A percentile compares a stretch with the other conserved stretches of the same genome.
Conservation (phyloP, 1,140 invertebrate genomes). For the Brachionus paranguensis region DNA sequence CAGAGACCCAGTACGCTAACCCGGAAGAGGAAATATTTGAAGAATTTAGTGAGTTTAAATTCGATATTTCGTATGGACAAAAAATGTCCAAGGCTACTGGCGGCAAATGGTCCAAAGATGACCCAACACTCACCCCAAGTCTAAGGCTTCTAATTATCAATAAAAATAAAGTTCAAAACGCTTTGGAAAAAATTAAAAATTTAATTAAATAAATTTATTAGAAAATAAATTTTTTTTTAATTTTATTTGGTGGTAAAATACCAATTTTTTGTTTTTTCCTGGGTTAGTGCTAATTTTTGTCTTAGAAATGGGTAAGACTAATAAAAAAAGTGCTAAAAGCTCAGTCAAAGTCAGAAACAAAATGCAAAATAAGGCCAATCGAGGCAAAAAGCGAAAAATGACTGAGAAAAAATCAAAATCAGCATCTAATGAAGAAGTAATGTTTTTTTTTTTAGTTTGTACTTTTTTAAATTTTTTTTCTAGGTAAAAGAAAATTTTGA, state of each 20-base stretch:
- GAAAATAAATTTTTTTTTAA: background rate
- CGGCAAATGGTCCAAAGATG: constrained; percentile 29
- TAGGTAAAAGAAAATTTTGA: background rate
- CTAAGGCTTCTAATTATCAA: background rate
- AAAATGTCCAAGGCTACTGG: background rate
- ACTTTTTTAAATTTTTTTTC: background rate
- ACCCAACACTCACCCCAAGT: background rate
- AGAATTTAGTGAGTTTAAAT: constrained; percentile 28
- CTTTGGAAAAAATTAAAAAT: constrained; percentile 30
- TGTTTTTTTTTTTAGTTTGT: background rate
- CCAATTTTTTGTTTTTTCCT: background rate
- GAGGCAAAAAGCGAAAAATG: background rate
- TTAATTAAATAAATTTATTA: constrained; percentile 33
- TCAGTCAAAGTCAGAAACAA: constrained; percentile 30
- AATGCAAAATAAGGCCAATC: background rate
- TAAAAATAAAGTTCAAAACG: background rate
- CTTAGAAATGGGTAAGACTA: constrained; percentile 4
- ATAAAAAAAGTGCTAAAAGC: constrained; percentile 25
- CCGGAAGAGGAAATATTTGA: constrained; percentile 36
- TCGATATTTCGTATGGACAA: constrained; percentile 7
- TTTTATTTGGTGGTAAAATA: constrained; percentile 17
- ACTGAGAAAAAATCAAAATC: constrained; percentile 7
- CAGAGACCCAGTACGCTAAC: background rate
- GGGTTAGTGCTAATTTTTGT: background rate
- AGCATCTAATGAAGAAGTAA: background rate